These are phyloP conservation scores for Acanthopagrus latus DNA, from an alignment of 2,797 vertebrate genomes.

Conservation along the genomic window DNA sequence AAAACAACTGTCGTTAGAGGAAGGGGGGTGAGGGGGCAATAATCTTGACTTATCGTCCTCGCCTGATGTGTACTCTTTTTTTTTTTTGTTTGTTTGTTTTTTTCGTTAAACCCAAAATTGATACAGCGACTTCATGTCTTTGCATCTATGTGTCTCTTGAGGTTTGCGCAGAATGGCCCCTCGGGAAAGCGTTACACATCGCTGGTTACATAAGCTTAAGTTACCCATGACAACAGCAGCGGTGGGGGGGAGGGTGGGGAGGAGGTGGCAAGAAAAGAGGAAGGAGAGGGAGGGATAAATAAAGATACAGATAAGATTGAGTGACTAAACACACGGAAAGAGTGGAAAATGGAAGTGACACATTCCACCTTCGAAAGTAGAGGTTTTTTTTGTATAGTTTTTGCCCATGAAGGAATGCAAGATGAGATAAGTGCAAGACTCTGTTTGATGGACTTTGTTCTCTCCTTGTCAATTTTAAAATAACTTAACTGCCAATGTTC, in stretches of 20 bases:
- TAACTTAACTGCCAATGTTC: not conserved
- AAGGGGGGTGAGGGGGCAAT: no score
- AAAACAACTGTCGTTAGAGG: no score
- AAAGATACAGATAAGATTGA: conserved; percentile 25
- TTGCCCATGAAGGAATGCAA: not conserved
- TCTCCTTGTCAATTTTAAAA: not conserved
- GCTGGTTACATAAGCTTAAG: conserved; percentile 54
- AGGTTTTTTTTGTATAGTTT: not conserved
- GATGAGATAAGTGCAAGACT: not conserved
- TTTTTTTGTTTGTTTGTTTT: no score
- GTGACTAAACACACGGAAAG: not conserved
- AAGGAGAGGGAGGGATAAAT: conserved; percentile 11
- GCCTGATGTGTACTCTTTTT: not conserved
- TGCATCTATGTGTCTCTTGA: conserved; percentile 16
- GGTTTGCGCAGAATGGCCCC: conserved; percentile 26
- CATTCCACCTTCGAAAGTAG: not conserved
- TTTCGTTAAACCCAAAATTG: not conserved
- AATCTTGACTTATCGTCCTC: not conserved
- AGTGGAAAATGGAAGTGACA: not conserved
- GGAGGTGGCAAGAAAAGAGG: not conserved
- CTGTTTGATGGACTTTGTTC: not conserved
- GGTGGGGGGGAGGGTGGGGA: not conserved
- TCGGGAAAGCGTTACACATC: conserved; percentile 35
- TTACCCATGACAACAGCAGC: conserved; percentile 47
- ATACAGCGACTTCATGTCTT: not conserved